Conservation (phyloP, 64 coral and sea anemone genomes). For the Exaiptasia diaphana region DNA sequence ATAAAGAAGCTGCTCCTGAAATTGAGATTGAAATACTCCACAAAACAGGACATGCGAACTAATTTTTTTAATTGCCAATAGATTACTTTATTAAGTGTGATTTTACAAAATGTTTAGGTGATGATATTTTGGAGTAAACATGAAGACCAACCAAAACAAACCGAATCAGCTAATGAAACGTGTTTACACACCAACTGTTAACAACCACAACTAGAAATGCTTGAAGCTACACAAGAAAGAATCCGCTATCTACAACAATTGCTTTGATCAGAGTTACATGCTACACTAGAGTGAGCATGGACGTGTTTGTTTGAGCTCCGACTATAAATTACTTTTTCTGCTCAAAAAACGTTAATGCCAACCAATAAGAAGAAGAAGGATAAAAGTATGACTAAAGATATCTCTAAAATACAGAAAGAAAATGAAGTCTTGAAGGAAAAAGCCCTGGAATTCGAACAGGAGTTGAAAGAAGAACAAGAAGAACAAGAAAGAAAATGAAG, state of each 20-base stretch:
- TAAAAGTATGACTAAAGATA: too few species aligned
- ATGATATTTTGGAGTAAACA: neutral
- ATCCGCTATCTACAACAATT: neutral
- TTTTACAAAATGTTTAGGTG: neutral
- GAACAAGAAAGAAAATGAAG: too few species aligned
- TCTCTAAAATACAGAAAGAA: too few species aligned
- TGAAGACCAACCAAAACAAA: neutral
- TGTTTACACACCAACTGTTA: conserved; percentile 26
- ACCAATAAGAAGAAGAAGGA: too few species aligned
- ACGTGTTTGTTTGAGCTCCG: too few species aligned
- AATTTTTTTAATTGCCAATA: neutral
- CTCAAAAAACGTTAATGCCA: too few species aligned
- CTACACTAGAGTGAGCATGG: too few species aligned
- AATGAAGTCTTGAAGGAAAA: too few species aligned
- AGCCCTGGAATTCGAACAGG: too few species aligned
- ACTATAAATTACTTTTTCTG: too few species aligned
- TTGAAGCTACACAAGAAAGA: conserved; percentile 33
- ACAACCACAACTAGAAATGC: conserved; percentile 20
- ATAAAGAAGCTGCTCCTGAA: neutral
- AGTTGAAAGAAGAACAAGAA: too few species aligned
- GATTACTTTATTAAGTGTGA: neutral
- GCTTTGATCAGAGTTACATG: conserved; percentile 1
- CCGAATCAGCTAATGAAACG: neutral
- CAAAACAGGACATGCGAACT: neutral
- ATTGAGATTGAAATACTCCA: neutral